Evolutionary conservation across 2,888 invertebrate genomes (phyloP).

Genomic region (Aphidius colemani): DNA sequence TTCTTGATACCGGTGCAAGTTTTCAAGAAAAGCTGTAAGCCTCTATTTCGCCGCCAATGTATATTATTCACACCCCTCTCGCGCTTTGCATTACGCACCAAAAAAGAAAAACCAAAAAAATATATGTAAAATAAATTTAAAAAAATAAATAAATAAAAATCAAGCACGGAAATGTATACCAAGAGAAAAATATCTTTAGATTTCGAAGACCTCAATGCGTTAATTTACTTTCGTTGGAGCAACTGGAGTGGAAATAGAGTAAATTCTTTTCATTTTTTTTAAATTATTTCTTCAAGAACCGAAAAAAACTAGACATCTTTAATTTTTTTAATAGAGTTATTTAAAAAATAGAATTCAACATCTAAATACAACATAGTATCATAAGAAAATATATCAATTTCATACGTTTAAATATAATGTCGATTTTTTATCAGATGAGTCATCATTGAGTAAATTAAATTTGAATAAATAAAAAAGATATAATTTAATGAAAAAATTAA

Average conservation of each 20-base stretch:
- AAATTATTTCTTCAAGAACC: conserved; percentile 6
- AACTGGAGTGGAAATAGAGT: conserved; percentile 22
- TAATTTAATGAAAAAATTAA: too few relatives aligned
- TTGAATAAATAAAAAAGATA: too few relatives aligned
- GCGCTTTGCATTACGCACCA: conserved; percentile 10
- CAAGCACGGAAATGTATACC: conserved; percentile 32
- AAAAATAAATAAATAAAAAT: conserved; percentile 23
- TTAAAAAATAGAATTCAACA: too few relatives aligned
- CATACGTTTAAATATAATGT: too few relatives aligned
- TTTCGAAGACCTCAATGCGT: conserved; percentile 30
- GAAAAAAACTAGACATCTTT: background rate
- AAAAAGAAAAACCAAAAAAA: conserved; percentile 9
- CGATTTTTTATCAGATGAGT: too few relatives aligned
- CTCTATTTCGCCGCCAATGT: conserved; percentile 39
- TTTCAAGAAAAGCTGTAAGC: conserved; percentile 41
- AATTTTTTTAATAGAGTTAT: background rate
- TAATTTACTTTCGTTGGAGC: conserved; percentile 24
- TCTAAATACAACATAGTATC: too few relatives aligned
- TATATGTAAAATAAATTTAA: conserved; percentile 10
- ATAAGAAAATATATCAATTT: too few relatives aligned
- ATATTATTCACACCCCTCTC: conserved; percentile 30
- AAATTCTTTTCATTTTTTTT: conserved; percentile 2
- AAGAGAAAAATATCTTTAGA: conserved; percentile 37
- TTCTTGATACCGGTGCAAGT: conserved; percentile 36
- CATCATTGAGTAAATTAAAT: too few relatives aligned